Evolutionary conservation across 1,140 invertebrate genomes (phyloP).

Genomic region (Monochamus saltuarius): DNA sequence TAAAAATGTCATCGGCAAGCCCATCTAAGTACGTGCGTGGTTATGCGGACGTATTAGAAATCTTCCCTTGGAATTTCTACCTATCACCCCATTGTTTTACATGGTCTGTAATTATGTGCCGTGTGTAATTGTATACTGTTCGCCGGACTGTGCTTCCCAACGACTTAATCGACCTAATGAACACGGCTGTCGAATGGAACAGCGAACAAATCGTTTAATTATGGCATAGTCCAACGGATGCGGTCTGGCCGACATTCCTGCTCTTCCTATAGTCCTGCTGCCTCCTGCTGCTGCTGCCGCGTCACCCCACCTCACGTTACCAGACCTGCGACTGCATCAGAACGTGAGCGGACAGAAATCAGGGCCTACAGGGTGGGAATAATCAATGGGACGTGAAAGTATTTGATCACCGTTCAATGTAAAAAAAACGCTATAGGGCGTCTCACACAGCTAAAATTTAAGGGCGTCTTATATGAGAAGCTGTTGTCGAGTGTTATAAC

Average conservation of each 20-base stretch:
- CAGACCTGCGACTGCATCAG: too few species aligned
- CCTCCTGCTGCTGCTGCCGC: too few species aligned
- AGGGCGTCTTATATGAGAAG: too few species aligned
- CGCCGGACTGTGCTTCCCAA: conserved; percentile 21
- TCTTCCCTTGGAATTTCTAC: conserved; percentile 10
- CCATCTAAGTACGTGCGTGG: background rate
- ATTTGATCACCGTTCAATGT: too few species aligned
- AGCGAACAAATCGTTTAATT: conserved; percentile 38
- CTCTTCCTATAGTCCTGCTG: background rate
- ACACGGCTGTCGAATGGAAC: conserved; percentile 37
- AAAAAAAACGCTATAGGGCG: too few species aligned
- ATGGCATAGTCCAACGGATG: conserved; percentile 26
- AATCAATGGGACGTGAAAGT: too few species aligned
- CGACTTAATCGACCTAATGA: conserved; percentile 39
- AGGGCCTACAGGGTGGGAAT: too few species aligned
- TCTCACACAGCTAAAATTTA: too few species aligned
- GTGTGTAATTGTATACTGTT: conserved; percentile 35
- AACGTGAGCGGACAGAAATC: too few species aligned
- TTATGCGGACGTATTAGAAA: background rate
- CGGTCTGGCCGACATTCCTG: conserved; percentile 28
- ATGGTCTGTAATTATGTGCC: conserved; percentile 26
- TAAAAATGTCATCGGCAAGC: too few species aligned
- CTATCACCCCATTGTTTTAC: conserved; percentile 8
- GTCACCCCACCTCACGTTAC: too few species aligned
- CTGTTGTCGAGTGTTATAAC: too few species aligned